phyloP scores from a whole-genome alignment of 2,888 invertebrate genomes.

The Leptothorax acervorum region DNA sequence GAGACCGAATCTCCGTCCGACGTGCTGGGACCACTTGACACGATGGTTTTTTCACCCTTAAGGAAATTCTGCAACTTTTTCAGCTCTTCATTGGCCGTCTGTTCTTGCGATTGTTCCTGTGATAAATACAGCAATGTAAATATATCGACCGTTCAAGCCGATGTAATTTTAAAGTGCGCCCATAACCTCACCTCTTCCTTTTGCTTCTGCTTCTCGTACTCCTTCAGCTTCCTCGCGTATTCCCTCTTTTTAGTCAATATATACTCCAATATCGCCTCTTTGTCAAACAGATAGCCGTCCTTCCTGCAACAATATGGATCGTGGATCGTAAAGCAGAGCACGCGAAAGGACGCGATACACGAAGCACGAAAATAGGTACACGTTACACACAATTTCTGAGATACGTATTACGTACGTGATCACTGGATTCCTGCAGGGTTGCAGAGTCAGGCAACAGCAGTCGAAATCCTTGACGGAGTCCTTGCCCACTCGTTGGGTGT shows the following conservation, averaged over 20 bases:
- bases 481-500: conserved; percentile 95
- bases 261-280: conserved; percentile 98
- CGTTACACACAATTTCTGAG: too few species aligned
- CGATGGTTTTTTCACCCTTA: conserved; percentile 93
- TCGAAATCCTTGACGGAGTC: conserved; percentile 98
- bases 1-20: conserved; percentile 88
- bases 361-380: too few species aligned
- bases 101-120: conserved; percentile 89
- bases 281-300: conserved; percentile 98
- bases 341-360: too few species aligned
- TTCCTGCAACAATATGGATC: conserved; percentile 85
- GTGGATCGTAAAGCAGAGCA: not conserved
- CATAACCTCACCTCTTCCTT: conserved; percentile 88
- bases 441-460: conserved; percentile 98
- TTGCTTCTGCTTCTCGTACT: conserved; percentile 95
- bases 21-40: conserved; percentile 75
- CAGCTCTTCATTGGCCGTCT: conserved; percentile 91
- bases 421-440: conserved; percentile 97
- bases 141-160: not conserved
- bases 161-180: not conserved
- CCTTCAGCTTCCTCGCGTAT: conserved; percentile 94
- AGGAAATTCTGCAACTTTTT: conserved; percentile 92
- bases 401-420: conserved; percentile 91
- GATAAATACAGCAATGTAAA: conserved; percentile 31
- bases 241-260: conserved; percentile 97